A percentile compares a stretch with the other conserved stretches of the same genome.
These are phyloP conservation scores for Malurus leucopterus DNA, from an alignment of 2,797 vertebrate genomes.

Conservation along the genomic window DNA sequence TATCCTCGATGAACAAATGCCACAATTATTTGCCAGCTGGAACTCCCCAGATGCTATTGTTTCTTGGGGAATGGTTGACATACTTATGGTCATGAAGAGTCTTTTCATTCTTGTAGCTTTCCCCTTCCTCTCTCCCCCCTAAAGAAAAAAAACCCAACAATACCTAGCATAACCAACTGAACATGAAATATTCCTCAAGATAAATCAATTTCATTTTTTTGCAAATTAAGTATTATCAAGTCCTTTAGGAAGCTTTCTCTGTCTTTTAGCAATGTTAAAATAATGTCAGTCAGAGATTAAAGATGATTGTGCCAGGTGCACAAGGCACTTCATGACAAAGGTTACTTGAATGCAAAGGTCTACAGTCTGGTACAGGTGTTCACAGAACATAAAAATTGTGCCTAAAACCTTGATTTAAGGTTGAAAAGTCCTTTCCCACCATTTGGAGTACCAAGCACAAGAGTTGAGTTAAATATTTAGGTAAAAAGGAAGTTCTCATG, in stretches of 20 bases:
- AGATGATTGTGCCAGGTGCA: neutral
- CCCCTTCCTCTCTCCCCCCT: accelerated
- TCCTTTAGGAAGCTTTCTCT: neutral
- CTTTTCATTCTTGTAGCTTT: neutral
- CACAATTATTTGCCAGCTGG: neutral
- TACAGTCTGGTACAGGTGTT: neutral
- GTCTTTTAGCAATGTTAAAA: neutral
- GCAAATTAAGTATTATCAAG: neutral
- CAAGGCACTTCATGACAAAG: neutral
- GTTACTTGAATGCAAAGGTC: accelerated
- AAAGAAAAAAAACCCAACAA: neutral
- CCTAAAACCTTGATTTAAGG: neutral
- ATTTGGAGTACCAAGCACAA: neutral
- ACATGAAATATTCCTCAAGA: neutral
- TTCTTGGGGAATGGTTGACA: neutral
- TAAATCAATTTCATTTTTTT: neutral
- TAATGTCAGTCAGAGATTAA: neutral
- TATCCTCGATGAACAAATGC: neutral
- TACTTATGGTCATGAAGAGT: neutral
- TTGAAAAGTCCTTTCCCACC: neutral
- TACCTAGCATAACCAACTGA: neutral
- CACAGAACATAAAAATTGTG: neutral
- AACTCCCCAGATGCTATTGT: neutral
- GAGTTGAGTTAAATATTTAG: neutral
- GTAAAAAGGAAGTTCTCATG: neutral